phyloP scores from a whole-genome alignment of 2,113 vertebrate genomes.

The Coryphaenoides rupestris region DNA sequence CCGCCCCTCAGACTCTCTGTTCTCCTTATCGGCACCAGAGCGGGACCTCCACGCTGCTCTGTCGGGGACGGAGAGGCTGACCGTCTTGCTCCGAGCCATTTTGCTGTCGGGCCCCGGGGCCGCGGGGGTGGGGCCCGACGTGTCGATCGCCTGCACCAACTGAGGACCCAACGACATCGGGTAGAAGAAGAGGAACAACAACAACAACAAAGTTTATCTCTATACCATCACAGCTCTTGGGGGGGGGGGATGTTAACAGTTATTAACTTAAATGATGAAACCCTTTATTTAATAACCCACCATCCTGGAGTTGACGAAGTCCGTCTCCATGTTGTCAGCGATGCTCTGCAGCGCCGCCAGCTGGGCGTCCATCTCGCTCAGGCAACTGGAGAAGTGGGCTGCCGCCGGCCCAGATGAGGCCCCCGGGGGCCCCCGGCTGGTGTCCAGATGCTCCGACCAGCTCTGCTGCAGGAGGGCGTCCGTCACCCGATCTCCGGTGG shows the following conservation, averaged over 20 bases:
- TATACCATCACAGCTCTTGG: too few species aligned
- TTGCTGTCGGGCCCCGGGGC: constrained; percentile 32
- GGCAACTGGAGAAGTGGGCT: constrained; percentile 65
- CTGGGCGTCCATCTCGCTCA: constrained; percentile 78
- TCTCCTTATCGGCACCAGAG: constrained; percentile 14
- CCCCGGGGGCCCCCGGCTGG: constrained; percentile 16
- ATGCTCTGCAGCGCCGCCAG: constrained; percentile 78
- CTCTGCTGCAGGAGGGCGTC: constrained; percentile 29
- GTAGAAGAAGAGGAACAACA: not conserved
- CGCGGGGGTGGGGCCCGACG: constrained; percentile 39
- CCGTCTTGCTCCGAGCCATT: constrained; percentile 48
- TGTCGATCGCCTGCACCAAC: constrained; percentile 74
- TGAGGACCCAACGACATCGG: constrained; percentile 30
- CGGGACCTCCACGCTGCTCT: constrained; percentile 55
- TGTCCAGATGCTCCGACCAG: constrained; percentile 8
- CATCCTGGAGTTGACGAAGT: constrained; percentile 73
- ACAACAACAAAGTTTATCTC: not conserved
- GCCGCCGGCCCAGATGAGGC: constrained; percentile 13
- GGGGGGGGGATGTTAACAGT: too few species aligned
- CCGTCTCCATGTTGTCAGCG: constrained; percentile 78
- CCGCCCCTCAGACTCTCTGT: constrained; percentile 37
- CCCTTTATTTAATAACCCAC: constrained; percentile 41
- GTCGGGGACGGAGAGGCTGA: constrained; percentile 41
- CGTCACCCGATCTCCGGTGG: constrained; percentile 34
- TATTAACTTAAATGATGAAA: too few species aligned